Percentiles rank a stretch among this genome's conserved stretches.
These are phyloP conservation scores for Thinocorus orbignyianus DNA, from an alignment of 2,113 vertebrate species.

Conservation along the genomic window DNA sequence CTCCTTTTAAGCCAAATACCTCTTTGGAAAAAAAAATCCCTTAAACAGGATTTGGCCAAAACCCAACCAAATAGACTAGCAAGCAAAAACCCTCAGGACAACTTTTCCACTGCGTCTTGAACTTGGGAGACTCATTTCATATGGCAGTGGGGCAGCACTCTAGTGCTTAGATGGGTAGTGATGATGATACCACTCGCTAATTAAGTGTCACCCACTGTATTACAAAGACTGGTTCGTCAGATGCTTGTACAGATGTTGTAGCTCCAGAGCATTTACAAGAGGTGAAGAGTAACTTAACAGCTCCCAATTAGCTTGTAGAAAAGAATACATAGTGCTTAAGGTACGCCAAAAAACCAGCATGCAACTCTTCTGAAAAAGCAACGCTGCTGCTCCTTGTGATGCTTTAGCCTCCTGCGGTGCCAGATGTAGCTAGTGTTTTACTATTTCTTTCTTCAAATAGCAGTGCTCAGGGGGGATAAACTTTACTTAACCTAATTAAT, in stretches of 20 bases:
- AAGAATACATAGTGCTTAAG: constrained; percentile 42
- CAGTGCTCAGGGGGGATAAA: constrained; percentile 83
- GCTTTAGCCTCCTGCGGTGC: constrained; percentile 70
- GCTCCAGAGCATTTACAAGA: constrained; percentile 57
- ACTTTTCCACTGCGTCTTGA: not conserved
- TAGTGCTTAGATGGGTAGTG: not conserved
- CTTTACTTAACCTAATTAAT: constrained; percentile 90
- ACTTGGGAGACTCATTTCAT: not conserved
- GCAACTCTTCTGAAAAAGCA: constrained; percentile 40
- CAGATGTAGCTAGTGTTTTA: constrained; percentile 77
- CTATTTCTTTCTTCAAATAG: constrained; percentile 78
- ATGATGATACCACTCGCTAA: not conserved
- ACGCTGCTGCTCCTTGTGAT: constrained; percentile 36
- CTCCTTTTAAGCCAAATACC: not conserved
- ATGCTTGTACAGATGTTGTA: constrained; percentile 17
- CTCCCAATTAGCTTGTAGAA: constrained; percentile 67
- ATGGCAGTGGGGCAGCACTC: accelerated
- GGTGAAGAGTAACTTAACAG: constrained; percentile 45
- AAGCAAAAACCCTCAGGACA: not conserved
- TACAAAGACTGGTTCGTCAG: not conserved
- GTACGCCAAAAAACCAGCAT: constrained; percentile 63
- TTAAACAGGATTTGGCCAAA: not conserved
- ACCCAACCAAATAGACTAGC: not conserved
- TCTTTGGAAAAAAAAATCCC: not conserved
- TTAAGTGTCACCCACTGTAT: not conserved